A percentile compares a stretch with the other conserved stretches of the same genome.
phyloP scores from a whole-genome alignment of 2,113 vertebrate species.

The Syrmaticus mikado region DNA sequence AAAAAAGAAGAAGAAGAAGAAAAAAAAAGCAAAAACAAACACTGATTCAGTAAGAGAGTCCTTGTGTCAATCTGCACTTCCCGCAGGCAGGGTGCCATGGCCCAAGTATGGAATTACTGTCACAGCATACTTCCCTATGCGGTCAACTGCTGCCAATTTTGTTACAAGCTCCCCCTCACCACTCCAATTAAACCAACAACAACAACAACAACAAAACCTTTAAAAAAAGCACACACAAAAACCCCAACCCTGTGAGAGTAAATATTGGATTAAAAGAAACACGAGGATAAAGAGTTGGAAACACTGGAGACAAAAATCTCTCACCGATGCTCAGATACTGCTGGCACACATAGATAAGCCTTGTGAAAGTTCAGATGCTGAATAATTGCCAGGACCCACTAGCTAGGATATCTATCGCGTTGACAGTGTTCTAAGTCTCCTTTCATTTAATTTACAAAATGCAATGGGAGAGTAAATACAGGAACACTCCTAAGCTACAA shows the following conservation, averaged over 20 bases:
- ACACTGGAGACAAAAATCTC: not conserved
- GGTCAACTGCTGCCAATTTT: slow-evolving; percentile 3
- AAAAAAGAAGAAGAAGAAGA: slow-evolving; percentile 7
- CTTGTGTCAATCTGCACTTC: slow-evolving; percentile 31
- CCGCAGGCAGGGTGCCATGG: slow-evolving; percentile 35
- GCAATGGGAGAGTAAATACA: slow-evolving; percentile 33
- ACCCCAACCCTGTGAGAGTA: not conserved
- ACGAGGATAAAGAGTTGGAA: not conserved
- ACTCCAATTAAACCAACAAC: not conserved
- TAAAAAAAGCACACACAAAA: fast-evolving
- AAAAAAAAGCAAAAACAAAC: slow-evolving; percentile 51
- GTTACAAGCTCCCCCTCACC: not conserved
- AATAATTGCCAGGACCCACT: slow-evolving; percentile 7
- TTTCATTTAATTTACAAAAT: slow-evolving; percentile 61
- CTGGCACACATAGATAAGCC: slow-evolving; percentile 10
- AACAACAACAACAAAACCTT: not conserved
- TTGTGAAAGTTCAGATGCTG: slow-evolving; percentile 47
- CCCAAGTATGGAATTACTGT: slow-evolving; percentile 14
- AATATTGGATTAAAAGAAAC: not conserved
- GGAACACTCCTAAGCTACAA: not conserved
- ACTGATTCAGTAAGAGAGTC: slow-evolving; percentile 46
- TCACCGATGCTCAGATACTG: not conserved
- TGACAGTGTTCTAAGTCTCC: slow-evolving; percentile 42
- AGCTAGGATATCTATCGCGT: slow-evolving; percentile 8
- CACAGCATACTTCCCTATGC: slow-evolving; percentile 17